A percentile compares a stretch with the other conserved stretches of the same genome.
Conservation (phyloP, 2,113 vertebrate species). For the Herpailurus yagouaroundi region DNA sequence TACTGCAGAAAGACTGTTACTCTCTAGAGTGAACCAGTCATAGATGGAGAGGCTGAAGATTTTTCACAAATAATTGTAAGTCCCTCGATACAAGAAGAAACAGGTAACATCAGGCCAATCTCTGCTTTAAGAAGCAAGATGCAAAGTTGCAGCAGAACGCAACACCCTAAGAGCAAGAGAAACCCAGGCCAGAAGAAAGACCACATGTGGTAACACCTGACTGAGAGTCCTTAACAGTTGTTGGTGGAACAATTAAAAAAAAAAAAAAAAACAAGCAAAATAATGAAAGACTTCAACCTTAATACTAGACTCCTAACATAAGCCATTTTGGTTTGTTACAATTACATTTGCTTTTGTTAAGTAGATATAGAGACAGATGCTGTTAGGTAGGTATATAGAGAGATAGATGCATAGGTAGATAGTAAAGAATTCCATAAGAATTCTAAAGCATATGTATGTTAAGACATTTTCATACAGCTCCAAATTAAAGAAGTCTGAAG, state of each 20-base stretch:
- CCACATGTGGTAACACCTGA: background rate
- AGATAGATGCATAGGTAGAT: background rate
- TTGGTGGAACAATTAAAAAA: background rate
- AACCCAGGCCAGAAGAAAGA: background rate
- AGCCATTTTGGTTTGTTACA: background rate
- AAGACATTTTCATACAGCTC: background rate
- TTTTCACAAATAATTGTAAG: background rate
- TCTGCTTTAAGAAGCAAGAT: background rate
- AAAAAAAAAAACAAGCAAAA: background rate
- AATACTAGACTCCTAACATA: background rate
- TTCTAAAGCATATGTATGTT: background rate
- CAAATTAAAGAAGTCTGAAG: background rate
- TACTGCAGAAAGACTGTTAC: background rate
- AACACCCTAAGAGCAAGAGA: background rate
- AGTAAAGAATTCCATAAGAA: background rate
- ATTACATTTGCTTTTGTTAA: background rate
- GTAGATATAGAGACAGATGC: background rate
- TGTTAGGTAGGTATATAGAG: background rate
- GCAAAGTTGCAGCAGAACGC: background rate
- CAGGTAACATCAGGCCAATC: rapidly evolving
- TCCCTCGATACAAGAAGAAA: background rate
- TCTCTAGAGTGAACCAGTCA: background rate
- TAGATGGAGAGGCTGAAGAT: background rate
- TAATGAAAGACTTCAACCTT: background rate
- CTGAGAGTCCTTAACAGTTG: background rate